Evolutionary conservation across 2,797 vertebrate species (phyloP).

Genomic region (Sebastes wilsoni): DNA sequence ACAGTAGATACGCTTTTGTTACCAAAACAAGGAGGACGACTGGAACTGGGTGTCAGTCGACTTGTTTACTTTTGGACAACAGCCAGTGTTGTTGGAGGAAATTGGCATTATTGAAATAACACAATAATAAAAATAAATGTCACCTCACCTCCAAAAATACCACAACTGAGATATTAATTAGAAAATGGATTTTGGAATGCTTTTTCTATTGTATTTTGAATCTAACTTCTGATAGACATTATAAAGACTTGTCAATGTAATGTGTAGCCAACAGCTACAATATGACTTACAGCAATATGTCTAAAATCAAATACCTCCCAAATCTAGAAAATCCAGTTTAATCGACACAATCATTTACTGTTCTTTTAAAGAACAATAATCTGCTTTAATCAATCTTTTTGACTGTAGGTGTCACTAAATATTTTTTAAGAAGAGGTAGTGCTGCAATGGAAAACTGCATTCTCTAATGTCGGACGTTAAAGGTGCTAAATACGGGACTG

Average conservation of each 20-base stretch:
- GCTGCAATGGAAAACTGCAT: fast-evolving
- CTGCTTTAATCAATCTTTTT: not conserved
- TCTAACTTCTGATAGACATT: not conserved
- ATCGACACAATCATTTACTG: no score
- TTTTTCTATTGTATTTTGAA: not conserved
- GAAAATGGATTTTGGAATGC: not conserved
- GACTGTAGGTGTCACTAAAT: not conserved
- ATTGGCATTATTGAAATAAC: not conserved
- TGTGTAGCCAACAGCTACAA: no score
- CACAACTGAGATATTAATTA: not conserved
- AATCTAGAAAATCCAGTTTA: no score
- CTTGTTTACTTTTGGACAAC: constrained; percentile 3
- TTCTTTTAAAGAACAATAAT: no score
- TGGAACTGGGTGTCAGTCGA: not conserved
- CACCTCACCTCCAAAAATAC: not conserved
- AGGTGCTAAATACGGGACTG: no score
- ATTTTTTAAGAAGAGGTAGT: not conserved
- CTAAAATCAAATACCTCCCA: no score
- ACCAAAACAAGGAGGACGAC: constrained; percentile 12
- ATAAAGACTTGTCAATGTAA: no score
- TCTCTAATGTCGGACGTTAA: not conserved
- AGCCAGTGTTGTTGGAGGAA: not conserved
- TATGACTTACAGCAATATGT: no score
- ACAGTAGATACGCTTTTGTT: not conserved
- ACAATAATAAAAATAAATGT: not conserved